phyloP scores from a whole-genome alignment of 2,888 invertebrate species.

The Amorpha juglandis region DNA sequence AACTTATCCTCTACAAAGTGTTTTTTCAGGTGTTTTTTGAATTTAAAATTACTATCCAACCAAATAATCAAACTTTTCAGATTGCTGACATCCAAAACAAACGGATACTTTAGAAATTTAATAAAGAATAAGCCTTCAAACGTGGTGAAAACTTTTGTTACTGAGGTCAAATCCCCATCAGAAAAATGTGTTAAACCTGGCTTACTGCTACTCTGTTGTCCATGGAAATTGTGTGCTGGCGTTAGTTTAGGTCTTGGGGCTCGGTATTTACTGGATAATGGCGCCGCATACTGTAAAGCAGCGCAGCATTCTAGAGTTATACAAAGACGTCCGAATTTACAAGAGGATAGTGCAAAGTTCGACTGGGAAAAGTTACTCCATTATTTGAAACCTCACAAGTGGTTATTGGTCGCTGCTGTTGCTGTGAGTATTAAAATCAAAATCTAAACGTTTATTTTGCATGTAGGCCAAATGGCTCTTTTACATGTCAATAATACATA shows the following conservation, averaged over 20 bases:
- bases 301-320: constrained; percentile 77
- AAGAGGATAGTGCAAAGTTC: constrained; percentile 86
- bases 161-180: constrained; percentile 54
- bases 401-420: constrained; percentile 90
- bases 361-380: constrained; percentile 90
- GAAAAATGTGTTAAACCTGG: constrained; percentile 61
- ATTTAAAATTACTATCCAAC: constrained; percentile 31
- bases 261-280: constrained; percentile 68
- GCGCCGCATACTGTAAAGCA: constrained; percentile 87
- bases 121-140: constrained; percentile 64
- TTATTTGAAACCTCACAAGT: constrained; percentile 90
- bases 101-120: constrained; percentile 58
- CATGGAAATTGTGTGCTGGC: constrained; percentile 79
- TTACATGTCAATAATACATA: no score
- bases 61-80: constrained; percentile 53
- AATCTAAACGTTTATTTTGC: no score
- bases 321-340: constrained; percentile 80
- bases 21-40: constrained; percentile 21
- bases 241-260: constrained; percentile 70
- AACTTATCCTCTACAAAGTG: constrained; percentile 5
- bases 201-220: constrained; percentile 61
- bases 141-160: constrained; percentile 58
- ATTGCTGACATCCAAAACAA: constrained; percentile 59
- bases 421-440: constrained; percentile 89
- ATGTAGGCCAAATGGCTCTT: no score